phyloP scores from a whole-genome alignment of 2,888 invertebrate species.

The Lobophora halterata region DNA sequence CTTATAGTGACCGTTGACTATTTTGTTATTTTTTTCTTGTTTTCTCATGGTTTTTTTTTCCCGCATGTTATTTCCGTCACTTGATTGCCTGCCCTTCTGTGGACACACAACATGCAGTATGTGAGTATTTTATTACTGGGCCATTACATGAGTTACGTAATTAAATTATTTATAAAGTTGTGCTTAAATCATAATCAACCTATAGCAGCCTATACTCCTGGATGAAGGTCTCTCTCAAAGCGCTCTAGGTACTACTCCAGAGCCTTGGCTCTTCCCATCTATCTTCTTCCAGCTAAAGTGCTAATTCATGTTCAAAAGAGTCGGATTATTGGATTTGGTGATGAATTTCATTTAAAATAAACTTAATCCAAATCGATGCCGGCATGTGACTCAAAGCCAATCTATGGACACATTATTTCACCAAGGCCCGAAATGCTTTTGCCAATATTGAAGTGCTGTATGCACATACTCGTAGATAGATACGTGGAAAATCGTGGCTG shows the following conservation, averaged over 20 bases:
- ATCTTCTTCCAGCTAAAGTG: too few relatives aligned
- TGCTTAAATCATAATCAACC: background rate
- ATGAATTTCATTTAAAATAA: conserved; percentile 16
- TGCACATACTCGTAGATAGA: conserved; percentile 38
- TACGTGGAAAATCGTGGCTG: conserved; percentile 70
- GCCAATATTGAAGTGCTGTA: conserved; percentile 44
- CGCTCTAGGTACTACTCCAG: too few relatives aligned
- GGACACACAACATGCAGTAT: conserved; percentile 52
- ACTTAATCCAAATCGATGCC: conserved; percentile 18
- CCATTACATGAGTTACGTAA: conserved; percentile 27
- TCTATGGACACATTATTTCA: conserved; percentile 29
- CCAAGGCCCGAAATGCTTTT: conserved; percentile 43
- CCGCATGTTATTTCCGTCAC: conserved; percentile 41
- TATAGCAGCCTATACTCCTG: too few relatives aligned
- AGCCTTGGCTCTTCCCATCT: too few relatives aligned
- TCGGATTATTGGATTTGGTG: too few relatives aligned
- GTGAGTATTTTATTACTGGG: conserved; percentile 56
- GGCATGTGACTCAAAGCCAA: conserved; percentile 19
- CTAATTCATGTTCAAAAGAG: too few relatives aligned
- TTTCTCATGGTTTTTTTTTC: conserved; percentile 40
- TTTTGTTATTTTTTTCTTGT: conserved; percentile 28
- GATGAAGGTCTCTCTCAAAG: too few relatives aligned
- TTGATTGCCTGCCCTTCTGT: conserved; percentile 37
- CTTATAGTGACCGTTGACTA: conserved; percentile 36
- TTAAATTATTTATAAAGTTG: too few relatives aligned